Evolutionary conservation across 2,113 vertebrate genomes (phyloP), one percentile per base, ranked within the genome.

Genomic region (Anhinga rufa): DNA sequence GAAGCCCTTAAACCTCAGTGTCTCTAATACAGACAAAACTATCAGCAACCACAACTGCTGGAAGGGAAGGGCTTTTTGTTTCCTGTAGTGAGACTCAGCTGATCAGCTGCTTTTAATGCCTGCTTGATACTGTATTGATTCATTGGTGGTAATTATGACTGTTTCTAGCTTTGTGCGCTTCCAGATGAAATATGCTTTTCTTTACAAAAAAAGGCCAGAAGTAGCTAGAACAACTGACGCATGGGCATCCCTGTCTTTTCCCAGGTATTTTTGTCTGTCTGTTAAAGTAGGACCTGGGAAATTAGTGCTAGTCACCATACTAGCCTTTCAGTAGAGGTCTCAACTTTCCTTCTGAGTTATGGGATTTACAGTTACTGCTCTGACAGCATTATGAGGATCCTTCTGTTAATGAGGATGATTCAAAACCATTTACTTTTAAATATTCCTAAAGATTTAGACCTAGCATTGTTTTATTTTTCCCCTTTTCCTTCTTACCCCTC

Each of bases 341-440:
- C 48, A 61, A 14, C 52, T 90, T 77, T 82, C 25, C 55, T 62
- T 86, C 57, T 34, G 55, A 71, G 29, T 71, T 11, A n/a, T 0
- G 1, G 31, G 49, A 55, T 72, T 77, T 72, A 84, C 36, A 84
- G n/a, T 40, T 82, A 68, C 62, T 52, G 24, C 48, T 84, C 48
- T 82, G 40, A 75, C 11, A 70, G 48, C n/a, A 68, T 82, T 75
- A 62, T 42, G 13, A 89, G 42, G 29, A 62, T 44, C 11, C 22
- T 74, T 82, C 52, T 84, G 26, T 70, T 70, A 80, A 52, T 32
- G 31, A 92, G 9, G n/a, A 80, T 84, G 28, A 83, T 84, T 95
- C 40, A 96, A 78, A 92, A 92, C 29, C 16, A 55, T 91, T 88
- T 58, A n/a, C 12, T 92, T 97, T 88, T 57, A 90, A 95, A 46